Conservation (phyloP, 2,888 invertebrate species). For the Brenthis hecate region DNA sequence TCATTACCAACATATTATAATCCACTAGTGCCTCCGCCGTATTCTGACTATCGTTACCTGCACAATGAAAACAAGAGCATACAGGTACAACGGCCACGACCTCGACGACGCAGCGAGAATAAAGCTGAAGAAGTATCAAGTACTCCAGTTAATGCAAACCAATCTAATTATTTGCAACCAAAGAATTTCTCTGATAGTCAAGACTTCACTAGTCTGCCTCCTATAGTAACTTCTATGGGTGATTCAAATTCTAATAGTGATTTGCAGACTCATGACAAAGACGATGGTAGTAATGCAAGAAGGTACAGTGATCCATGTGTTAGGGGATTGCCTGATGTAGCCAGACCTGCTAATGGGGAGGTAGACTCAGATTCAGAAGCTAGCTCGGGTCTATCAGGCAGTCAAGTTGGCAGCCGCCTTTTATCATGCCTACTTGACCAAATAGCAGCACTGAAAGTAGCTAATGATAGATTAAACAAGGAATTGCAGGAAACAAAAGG, state of each 20-base stretch:
- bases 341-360: constrained; percentile 72
- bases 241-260: constrained; percentile 77
- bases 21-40: constrained; percentile 57
- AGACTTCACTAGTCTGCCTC: constrained; percentile 87
- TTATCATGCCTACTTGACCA: constrained; percentile 87
- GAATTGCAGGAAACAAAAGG: constrained; percentile 89
- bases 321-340: constrained; percentile 71
- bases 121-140: constrained; percentile 62
- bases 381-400: constrained; percentile 78
- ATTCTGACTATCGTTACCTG: constrained; percentile 65
- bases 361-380: constrained; percentile 80
- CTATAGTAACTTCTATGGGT: constrained; percentile 83
- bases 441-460: constrained; percentile 86
- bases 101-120: constrained; percentile 57
- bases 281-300: constrained; percentile 78
- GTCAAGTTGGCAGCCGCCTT: constrained; percentile 81
- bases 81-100: constrained; percentile 64
- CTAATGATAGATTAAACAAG: constrained; percentile 88
- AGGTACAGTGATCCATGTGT: constrained; percentile 87
- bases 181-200: constrained; percentile 71
- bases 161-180: constrained; percentile 64
- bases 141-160: constrained; percentile 53
- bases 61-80: constrained; percentile 64
- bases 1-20: constrained; percentile 82
- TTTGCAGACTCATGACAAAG: constrained; percentile 71